Evolutionary conservation across 2,113 vertebrate species (phyloP).

Genomic region (Pollachius pollachius): DNA sequence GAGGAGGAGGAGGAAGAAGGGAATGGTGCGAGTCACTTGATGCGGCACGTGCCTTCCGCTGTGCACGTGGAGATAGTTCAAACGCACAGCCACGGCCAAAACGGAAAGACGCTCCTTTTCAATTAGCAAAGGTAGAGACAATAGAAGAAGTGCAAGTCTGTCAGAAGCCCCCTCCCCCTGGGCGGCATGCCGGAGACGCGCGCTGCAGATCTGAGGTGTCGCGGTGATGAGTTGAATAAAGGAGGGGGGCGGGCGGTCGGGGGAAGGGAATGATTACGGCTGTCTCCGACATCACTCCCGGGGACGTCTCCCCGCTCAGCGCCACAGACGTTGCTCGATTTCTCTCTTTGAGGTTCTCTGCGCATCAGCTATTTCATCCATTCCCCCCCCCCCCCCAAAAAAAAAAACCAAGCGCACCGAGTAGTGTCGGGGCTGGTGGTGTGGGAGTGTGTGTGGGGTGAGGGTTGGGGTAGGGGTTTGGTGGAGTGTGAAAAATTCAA

Average conservation of each 20-base stretch:
- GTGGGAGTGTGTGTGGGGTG: no score
- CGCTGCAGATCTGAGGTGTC: slow-evolving; percentile 25
- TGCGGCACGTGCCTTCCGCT: no score
- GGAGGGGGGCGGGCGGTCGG: slow-evolving; percentile 24
- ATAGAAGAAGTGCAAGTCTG: background rate
- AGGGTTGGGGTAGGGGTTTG: background rate
- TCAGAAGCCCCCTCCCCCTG: background rate
- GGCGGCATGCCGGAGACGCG: background rate
- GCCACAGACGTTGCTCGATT: slow-evolving; percentile 1
- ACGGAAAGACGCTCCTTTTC: slow-evolving; percentile 26
- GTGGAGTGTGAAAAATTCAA: background rate
- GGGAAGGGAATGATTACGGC: slow-evolving; percentile 29
- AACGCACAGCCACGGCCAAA: background rate
- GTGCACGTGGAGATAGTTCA: no score
- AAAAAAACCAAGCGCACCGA: slow-evolving; percentile 23
- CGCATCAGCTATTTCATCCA: slow-evolving; percentile 37
- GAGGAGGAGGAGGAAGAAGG: no score
- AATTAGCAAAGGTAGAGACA: slow-evolving; percentile 37
- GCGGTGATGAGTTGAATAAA: slow-evolving; percentile 12
- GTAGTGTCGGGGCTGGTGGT: slow-evolving; percentile 11
- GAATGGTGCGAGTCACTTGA: no score
- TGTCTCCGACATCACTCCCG: slow-evolving; percentile 31
- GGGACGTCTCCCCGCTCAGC: slow-evolving; percentile 36
- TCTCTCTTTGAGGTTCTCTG: slow-evolving; percentile 32
- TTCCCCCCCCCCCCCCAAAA: background rate